Evolutionary conservation across 2,797 vertebrate species (phyloP), one percentile per base, ranked within the genome.

Genomic region (Molossus molossus): DNA sequence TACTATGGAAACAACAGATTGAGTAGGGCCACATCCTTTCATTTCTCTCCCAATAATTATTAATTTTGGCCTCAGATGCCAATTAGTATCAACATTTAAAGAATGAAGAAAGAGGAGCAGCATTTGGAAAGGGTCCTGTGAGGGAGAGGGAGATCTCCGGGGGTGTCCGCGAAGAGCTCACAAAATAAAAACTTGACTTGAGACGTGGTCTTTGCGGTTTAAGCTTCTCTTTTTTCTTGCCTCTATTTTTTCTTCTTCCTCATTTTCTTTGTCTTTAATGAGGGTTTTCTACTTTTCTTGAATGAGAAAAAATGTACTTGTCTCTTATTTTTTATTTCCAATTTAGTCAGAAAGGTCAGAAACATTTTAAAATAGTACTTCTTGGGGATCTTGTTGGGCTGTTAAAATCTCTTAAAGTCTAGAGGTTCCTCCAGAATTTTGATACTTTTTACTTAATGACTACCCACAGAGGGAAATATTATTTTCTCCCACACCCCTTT

Each of bases 261-360:
- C 53, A 57, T 92, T 97, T 92, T 64, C 40, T 87, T 91, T 11
- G 17, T 72, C 89, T 85, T 85, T 96, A 91, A 82, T 87, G 58
- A 86, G 76, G 72, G 9, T 87, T 95, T 96, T 95, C 13, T 25
- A 92, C 50, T 92, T 97, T 62, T 91, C 48, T 40, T 86, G 72
- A 91, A 94, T 75, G 55, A 92, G 67, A 87, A 89, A 94, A 94
- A 82, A 69, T 89, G 80, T 85, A 14, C 77, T 92, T 64, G 57
- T 95, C 91, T 96, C 40, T 91, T 96, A 95, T 86, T 97, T 96
- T 96, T 97, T 91, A 94, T 81, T 95, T 97, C 76, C 57, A 96
- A 91, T 97, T 96, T 92, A 97, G 57, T 76, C 45, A 93, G 89
- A 97, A 97, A 97, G 93, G 94, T 97, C 95, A 97, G 50, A 27